Evolutionary conservation across 2,888 invertebrate species (phyloP).

Genomic region (Ellobium chinense): DNA sequence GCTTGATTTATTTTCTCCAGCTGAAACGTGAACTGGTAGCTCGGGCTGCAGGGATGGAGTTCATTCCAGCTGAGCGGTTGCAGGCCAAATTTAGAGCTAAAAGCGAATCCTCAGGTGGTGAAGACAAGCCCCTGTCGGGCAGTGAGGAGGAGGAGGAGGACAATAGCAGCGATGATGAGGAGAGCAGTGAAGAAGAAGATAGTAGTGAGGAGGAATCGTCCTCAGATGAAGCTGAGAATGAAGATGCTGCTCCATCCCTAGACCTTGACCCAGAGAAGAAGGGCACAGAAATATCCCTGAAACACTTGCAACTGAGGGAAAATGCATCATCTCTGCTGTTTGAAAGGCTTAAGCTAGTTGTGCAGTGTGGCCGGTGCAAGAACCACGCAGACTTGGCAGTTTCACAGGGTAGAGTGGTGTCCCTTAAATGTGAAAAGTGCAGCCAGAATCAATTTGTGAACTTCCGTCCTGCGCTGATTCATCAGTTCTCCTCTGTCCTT

Average conservation of each 20-base stretch:
- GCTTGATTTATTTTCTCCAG: constrained; percentile 54
- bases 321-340: constrained; percentile 71
- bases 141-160: constrained; percentile 28
- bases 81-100: constrained; percentile 50
- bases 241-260: constrained; percentile 32
- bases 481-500: constrained; percentile 73
- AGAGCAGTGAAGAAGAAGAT: constrained; percentile 31
- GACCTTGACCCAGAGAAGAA: constrained; percentile 54
- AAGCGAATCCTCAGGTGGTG: neutral
- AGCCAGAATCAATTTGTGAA: constrained; percentile 64
- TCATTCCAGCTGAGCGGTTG: constrained; percentile 70
- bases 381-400: constrained; percentile 68
- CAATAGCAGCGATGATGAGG: constrained; percentile 23
- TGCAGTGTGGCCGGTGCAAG: constrained; percentile 75
- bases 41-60: constrained; percentile 75
- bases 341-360: constrained; percentile 66
- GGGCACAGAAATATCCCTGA: constrained; percentile 75
- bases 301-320: constrained; percentile 72
- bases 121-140: neutral
- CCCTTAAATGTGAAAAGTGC: constrained; percentile 73
- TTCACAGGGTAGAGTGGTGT: constrained; percentile 64
- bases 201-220: constrained; percentile 21
- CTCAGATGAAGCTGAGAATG: constrained; percentile 5
- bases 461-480: constrained; percentile 73
- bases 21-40: constrained; percentile 73